Evolutionary conservation across 64 coral and sea anemone genomes (phyloP).

Genomic region (Hydrozoanthus tunicans): DNA sequence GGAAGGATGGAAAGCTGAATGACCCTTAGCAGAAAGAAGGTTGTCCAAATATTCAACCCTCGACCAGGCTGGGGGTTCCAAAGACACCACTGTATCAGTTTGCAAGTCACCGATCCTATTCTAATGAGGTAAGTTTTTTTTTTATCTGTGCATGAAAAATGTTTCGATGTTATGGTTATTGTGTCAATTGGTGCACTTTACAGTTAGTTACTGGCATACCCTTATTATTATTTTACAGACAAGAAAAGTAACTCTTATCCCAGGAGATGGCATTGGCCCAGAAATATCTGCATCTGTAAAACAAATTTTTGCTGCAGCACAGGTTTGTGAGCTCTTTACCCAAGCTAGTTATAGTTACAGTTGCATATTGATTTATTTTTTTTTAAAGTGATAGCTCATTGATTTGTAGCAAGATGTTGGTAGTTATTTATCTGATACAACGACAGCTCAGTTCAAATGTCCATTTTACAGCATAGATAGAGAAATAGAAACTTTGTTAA

Average conservation of each 20-base stretch:
- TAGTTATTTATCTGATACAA: no score
- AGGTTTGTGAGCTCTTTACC: constrained; percentile 62
- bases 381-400: neutral
- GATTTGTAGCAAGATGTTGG: neutral
- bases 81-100: neutral
- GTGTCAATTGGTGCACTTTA: neutral
- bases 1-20: no score
- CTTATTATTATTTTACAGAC: constrained; percentile 21
- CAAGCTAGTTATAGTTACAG: no score
- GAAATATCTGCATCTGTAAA: constrained; percentile 96
- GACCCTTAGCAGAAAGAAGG: no score
- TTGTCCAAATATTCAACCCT: no score
- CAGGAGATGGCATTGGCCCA: constrained; percentile 99
- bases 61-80: no score
- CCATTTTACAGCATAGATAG: no score
- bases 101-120: constrained; percentile 36
- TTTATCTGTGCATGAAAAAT: neutral
- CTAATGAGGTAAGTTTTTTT: constrained; percentile 20
- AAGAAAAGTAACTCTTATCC: constrained; percentile 86
- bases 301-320: constrained; percentile 89
- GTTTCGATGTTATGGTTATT: neutral
- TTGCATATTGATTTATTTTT: neutral
- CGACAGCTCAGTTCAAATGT: no score
- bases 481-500: no score
- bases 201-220: neutral